A percentile compares a stretch with the other conserved stretches of the same genome.
Evolutionary conservation across 2,888 invertebrate species (phyloP).

Genomic region (Drosophila rellima): DNA sequence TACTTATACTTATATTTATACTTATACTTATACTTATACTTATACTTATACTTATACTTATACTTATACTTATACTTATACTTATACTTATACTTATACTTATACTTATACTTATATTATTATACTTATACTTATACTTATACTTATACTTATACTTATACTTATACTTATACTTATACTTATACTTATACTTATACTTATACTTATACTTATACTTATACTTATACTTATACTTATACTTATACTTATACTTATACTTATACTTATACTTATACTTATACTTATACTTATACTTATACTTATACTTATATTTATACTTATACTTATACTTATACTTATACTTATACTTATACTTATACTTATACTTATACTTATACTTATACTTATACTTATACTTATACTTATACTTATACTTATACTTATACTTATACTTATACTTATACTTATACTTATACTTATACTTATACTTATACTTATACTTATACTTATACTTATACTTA

Average conservation of each 20-base stretch:
- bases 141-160: slow-evolving; percentile 18
- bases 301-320: slow-evolving; percentile 13
- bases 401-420: slow-evolving; percentile 22
- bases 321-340: slow-evolving; percentile 14
- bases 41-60: slow-evolving; percentile 10
- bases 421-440: slow-evolving; percentile 23
- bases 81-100: slow-evolving; percentile 19
- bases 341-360: slow-evolving; percentile 21
- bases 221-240: slow-evolving; percentile 18
- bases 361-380: slow-evolving; percentile 16
- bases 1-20: slow-evolving; percentile 8
- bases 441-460: slow-evolving; percentile 16
- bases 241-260: slow-evolving; percentile 8
- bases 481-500: slow-evolving; percentile 14
- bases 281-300: slow-evolving; percentile 12
- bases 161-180: slow-evolving; percentile 17
- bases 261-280: slow-evolving; percentile 10
- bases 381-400: slow-evolving; percentile 25
- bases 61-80: slow-evolving; percentile 21
- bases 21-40: slow-evolving; percentile 12
- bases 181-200: slow-evolving; percentile 20
- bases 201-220: slow-evolving; percentile 18
- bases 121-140: slow-evolving; percentile 17
- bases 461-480: slow-evolving; percentile 19
- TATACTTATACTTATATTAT: slow-evolving; percentile 21